A percentile compares a stretch with the other conserved stretches of the same genome.
phyloP scores from a whole-genome alignment of 2,113 vertebrate genomes.

The Pagrus major region DNA sequence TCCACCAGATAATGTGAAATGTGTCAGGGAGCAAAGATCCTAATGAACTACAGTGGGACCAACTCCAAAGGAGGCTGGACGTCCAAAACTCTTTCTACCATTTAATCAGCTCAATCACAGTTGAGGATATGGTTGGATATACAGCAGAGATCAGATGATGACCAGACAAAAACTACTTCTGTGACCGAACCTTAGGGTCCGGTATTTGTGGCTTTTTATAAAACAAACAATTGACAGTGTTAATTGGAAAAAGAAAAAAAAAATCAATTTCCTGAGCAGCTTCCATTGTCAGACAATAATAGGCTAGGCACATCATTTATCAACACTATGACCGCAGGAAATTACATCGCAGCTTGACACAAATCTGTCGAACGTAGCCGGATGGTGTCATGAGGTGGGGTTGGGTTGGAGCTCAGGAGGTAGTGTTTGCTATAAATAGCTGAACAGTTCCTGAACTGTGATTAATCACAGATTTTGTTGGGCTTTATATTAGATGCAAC shows the following conservation, averaged over 20 bases:
- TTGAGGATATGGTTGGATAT: not conserved
- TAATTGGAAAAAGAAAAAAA: not conserved
- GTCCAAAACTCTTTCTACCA: not conserved
- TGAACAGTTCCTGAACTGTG: not conserved
- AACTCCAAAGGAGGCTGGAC: not conserved
- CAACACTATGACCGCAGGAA: slow-evolving; percentile 5
- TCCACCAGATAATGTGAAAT: slow-evolving; percentile 3
- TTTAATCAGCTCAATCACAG: not conserved
- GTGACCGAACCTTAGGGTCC: not conserved
- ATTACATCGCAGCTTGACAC: not conserved
- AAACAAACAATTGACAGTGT: not conserved
- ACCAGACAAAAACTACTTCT: not conserved
- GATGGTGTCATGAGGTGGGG: not conserved
- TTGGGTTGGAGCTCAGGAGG: not conserved
- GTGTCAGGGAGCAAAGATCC: not conserved
- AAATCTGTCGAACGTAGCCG: not conserved
- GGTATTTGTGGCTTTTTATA: not conserved
- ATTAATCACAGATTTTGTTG: not conserved
- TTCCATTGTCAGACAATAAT: not conserved
- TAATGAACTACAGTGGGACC: not conserved
- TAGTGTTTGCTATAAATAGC: not conserved
- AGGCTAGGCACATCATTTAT: not conserved
- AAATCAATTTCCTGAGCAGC: not conserved
- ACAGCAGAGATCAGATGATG: not conserved
- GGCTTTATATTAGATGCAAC: not conserved